Evolutionary conservation across 1,140 invertebrate species (phyloP), one percentile per base, ranked within the genome.

Genomic region (Globodera rostochiensis): DNA sequence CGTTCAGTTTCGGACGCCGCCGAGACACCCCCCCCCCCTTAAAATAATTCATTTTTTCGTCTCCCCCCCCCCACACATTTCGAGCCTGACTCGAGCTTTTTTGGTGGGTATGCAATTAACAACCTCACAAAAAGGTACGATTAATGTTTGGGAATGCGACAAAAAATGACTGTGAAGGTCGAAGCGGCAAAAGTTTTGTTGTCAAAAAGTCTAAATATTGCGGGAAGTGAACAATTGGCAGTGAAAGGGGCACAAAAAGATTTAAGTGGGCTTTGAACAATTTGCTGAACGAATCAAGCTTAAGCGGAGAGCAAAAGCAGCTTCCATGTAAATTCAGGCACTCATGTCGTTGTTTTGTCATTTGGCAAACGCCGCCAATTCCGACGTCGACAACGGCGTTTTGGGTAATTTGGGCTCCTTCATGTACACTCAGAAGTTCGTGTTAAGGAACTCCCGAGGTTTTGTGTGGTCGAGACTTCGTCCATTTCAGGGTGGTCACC

Each of bases 361-460:
- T 19, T 64, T 64, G 57, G 13, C 57, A 8, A 19, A n/a, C 19
- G 60, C 50, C 13, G 73, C 49, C 1, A 15, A 46, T 6, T 3
- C 66, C 57, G 64, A 78, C 70, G 49, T 78, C 25, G 76, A 78
- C 66, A 78, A 78, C 6, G 76, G 57, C 6, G 49, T 78, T 78
- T 36, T 78, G 45, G 76, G 76, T 67, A 76, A 74, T 74, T n/a
- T 64, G 57, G 15, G 11, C 50, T 6, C 11, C 36, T 53, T 13
- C n/a, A 11, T 64, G 57, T 64, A 2, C 15, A n/a, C 57, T 53
- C 15, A 57, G 6, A 50, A 74, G 36, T 76, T 57, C 5, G 6
- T 25, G 25, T 19, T 53, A 47, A 76, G 74, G 74, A 57, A 69
- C 76, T 15, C 76, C 76, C 3, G 21, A 78, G 69, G 57, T 78